Evolutionary conservation across 2,113 vertebrate genomes (phyloP).

Genomic region (Catharus bicknelli): DNA sequence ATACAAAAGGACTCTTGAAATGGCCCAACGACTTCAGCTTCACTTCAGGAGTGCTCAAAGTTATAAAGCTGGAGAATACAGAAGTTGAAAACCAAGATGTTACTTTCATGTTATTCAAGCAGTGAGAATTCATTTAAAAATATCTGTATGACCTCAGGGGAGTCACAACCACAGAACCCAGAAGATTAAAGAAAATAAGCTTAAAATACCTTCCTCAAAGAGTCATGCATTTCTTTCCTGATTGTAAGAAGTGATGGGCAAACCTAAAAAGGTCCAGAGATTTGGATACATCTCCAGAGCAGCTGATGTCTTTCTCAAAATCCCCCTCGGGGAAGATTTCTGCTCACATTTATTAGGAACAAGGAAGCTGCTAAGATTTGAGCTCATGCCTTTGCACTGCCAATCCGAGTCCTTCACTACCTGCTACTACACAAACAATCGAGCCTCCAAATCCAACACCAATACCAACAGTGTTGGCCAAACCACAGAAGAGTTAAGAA

Average conservation of each 20-base stretch:
- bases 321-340: neutral
- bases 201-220: slow-evolving; percentile 58
- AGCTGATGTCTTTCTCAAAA: neutral
- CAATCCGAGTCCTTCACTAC: neutral
- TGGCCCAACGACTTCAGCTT: neutral
- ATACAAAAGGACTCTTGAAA: slow-evolving; percentile 25
- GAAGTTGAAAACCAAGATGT: neutral
- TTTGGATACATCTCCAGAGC: neutral
- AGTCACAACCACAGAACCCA: slow-evolving; percentile 39
- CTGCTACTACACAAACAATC: neutral
- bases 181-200: slow-evolving; percentile 63
- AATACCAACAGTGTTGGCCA: neutral
- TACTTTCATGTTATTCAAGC: slow-evolving; percentile 43
- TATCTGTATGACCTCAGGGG: slow-evolving; percentile 46
- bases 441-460: neutral
- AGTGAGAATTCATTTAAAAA: slow-evolving; percentile 49
- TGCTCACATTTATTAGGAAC: neutral
- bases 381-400: neutral
- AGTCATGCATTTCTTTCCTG: slow-evolving; percentile 43
- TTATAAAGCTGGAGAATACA: slow-evolving; percentile 16
- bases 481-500: neutral
- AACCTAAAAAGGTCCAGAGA: slow-evolving; percentile 37
- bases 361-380: neutral
- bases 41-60: neutral
- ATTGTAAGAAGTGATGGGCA: neutral